phyloP scores from a whole-genome alignment of 2,888 invertebrate species.

The Nebria salina region DNA sequence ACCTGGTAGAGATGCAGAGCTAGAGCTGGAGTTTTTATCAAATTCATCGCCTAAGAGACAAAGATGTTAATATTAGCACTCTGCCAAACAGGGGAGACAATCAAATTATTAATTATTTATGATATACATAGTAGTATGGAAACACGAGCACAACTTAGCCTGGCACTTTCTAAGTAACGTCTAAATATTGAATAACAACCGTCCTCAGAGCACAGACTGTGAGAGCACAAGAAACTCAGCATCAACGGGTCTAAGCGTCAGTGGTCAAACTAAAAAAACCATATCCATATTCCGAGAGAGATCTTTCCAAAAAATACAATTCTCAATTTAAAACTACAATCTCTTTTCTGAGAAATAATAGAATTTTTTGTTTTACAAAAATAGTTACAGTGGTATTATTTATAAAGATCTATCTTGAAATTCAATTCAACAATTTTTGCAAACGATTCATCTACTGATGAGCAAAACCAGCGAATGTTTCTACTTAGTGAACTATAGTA shows the following conservation, averaged over 20 bases:
- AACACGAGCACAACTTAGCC: conserved; percentile 39
- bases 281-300: conserved; percentile 26
- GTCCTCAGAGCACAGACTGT: conserved; percentile 44
- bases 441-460: conserved; percentile 36
- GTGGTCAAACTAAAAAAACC: conserved; percentile 39
- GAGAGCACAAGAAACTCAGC: conserved; percentile 39
- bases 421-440: conserved; percentile 15
- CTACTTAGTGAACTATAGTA: conserved; percentile 20
- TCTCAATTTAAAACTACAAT: background rate
- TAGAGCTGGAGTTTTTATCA: conserved; percentile 76
- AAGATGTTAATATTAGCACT: conserved; percentile 55
- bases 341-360: no score
- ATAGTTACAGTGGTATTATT: no score
- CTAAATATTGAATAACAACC: conserved; percentile 34
- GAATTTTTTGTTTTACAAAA: no score
- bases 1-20: conserved; percentile 75
- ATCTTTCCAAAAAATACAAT: background rate
- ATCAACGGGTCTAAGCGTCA: conserved; percentile 40
- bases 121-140: conserved; percentile 14
- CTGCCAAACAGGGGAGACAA: conserved; percentile 17
- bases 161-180: conserved; percentile 31
- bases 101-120: conserved; percentile 15
- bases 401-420: conserved; percentile 25
- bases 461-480: conserved; percentile 39
- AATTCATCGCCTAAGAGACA: conserved; percentile 69